Evolutionary conservation across 2,888 invertebrate species (phyloP).

Genomic region (Cantharis nigra): DNA sequence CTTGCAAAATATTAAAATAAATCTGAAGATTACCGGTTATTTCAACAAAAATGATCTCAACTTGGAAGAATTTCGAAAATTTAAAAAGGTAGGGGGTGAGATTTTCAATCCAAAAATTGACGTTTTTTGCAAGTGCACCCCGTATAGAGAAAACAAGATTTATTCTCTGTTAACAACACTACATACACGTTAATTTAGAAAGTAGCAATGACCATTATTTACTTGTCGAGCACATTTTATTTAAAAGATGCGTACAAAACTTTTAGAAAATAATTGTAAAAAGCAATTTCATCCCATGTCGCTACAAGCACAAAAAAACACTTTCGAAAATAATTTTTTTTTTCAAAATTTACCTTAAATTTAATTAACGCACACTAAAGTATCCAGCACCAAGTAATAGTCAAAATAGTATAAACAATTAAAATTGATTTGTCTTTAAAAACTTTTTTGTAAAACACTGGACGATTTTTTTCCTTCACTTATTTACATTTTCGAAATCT

Average conservation of each 20-base stretch:
- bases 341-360: conserved; percentile 5
- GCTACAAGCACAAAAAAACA: neutral
- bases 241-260: neutral
- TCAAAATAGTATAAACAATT: neutral
- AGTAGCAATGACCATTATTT: conserved; percentile 13
- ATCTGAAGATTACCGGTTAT: neutral
- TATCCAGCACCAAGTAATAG: neutral
- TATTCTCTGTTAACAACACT: neutral
- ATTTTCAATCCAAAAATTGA: neutral
- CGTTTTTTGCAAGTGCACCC: neutral
- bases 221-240: conserved; percentile 1
- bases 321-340: neutral
- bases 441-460: neutral
- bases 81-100: neutral
- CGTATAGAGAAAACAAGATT: neutral
- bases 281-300: neutral
- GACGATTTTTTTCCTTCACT: neutral
- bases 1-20: neutral
- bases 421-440: neutral
- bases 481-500: neutral
- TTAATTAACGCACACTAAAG: neutral
- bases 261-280: neutral
- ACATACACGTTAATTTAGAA: conserved; percentile 5
- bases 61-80: neutral
- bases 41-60: neutral